phyloP scores from a whole-genome alignment of 2,888 invertebrate species.

The Diploptera punctata region DNA sequence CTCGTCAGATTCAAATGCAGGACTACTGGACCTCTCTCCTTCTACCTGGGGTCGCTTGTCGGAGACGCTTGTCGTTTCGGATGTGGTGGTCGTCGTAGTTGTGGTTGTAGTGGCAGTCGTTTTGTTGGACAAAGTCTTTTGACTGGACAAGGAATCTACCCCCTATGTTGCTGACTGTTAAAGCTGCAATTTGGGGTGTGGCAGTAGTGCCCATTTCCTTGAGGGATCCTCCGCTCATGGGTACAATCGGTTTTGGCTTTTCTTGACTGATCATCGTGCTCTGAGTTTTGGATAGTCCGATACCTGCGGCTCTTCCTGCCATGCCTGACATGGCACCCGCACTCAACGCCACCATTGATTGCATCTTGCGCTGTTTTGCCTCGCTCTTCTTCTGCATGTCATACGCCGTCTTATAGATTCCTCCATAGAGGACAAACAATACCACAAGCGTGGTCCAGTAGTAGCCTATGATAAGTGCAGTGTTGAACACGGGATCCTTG shows the following conservation, averaged over 20 bases:
- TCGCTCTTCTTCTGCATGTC: slow-evolving; percentile 98
- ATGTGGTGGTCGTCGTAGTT: slow-evolving; percentile 62
- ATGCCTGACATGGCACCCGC: slow-evolving; percentile 91
- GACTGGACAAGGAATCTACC: slow-evolving; percentile 68
- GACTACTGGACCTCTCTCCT: slow-evolving; percentile 85
- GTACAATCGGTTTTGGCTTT: slow-evolving; percentile 65
- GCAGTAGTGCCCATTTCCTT: slow-evolving; percentile 40
- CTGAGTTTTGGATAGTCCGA: slow-evolving; percentile 80
- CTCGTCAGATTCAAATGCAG: slow-evolving; percentile 94
- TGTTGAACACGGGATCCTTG: slow-evolving; percentile 96
- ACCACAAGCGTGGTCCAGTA: slow-evolving; percentile 98
- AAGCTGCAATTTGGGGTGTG: slow-evolving; percentile 35
- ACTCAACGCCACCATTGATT: slow-evolving; percentile 90
- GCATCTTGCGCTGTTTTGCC: slow-evolving; percentile 94
- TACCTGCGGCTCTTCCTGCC: slow-evolving; percentile 87
- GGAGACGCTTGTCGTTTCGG: slow-evolving; percentile 54
- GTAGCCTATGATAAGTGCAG: slow-evolving; percentile 94
- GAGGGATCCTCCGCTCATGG: slow-evolving; percentile 47
- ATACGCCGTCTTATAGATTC: slow-evolving; percentile 96
- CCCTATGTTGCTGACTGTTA: slow-evolving; percentile 33
- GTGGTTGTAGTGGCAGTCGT: slow-evolving; percentile 64
- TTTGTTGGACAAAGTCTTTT: slow-evolving; percentile 65
- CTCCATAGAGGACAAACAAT: slow-evolving; percentile 93
- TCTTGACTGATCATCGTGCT: slow-evolving; percentile 73
- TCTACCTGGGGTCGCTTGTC: slow-evolving; percentile 55